phyloP scores from a whole-genome alignment of 2,113 vertebrate genomes.

The Rhinogobius similis region DNA sequence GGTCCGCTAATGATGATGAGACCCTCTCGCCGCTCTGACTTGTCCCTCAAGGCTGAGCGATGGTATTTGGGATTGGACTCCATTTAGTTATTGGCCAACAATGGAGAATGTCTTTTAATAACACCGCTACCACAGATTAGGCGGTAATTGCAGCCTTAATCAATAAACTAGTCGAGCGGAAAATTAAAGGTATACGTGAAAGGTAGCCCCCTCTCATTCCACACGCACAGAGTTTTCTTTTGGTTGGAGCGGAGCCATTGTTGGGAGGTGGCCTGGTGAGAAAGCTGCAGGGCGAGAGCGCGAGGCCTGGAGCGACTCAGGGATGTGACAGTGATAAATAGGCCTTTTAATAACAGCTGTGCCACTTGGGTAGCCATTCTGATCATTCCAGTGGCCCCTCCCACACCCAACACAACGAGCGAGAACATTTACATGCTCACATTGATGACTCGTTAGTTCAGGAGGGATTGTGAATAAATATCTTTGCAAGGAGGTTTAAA shows the following conservation, averaged over 20 bases:
- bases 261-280: slow-evolving; percentile 76
- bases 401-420: slow-evolving; percentile 41
- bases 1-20: slow-evolving; percentile 81
- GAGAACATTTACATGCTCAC: slow-evolving; percentile 62
- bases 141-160: slow-evolving; percentile 82
- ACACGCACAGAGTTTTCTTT: slow-evolving; percentile 38
- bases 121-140: slow-evolving; percentile 81
- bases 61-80: slow-evolving; percentile 78
- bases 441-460: slow-evolving; percentile 48
- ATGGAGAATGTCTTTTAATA: slow-evolving; percentile 83
- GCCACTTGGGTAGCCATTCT: slow-evolving; percentile 78
- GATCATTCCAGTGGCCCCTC: slow-evolving; percentile 67
- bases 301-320: slow-evolving; percentile 71
- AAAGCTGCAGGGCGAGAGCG: slow-evolving; percentile 73
- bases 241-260: slow-evolving; percentile 64
- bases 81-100: slow-evolving; percentile 87
- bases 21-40: slow-evolving; percentile 45
- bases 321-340: slow-evolving; percentile 86
- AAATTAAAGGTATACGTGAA: slow-evolving; percentile 80
- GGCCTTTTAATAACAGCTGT: slow-evolving; percentile 86
- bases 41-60: slow-evolving; percentile 78
- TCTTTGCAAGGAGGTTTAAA: slow-evolving; percentile 21
- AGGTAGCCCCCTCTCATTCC: slow-evolving; percentile 7
- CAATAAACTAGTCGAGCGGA: slow-evolving; percentile 81
- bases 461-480: slow-evolving; percentile 40